Conservation (phyloP, 92 coral and sea anemone species). For the Palythoa grandis region DNA sequence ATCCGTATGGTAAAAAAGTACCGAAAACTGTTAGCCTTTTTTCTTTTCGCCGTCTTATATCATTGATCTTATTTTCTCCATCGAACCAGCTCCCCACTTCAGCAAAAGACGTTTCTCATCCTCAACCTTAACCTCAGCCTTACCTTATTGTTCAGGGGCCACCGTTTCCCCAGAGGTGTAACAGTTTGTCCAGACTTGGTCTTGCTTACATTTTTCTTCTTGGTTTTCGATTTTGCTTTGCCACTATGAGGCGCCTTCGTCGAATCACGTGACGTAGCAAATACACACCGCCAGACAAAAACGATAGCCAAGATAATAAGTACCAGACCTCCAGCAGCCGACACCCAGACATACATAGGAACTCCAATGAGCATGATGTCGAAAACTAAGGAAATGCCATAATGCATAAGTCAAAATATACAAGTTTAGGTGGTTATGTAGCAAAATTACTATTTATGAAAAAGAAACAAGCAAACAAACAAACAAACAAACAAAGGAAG, state of each 20-base stretch:
- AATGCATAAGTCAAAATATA: too few species aligned
- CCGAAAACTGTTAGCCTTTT: too few species aligned
- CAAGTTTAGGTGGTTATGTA: too few species aligned
- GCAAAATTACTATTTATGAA: too few species aligned
- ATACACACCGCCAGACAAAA: slow-evolving; percentile 13
- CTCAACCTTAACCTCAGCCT: background rate
- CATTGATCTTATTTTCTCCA: too few species aligned
- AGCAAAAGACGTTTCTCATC: too few species aligned
- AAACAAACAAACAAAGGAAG: too few species aligned
- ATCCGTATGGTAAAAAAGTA: too few species aligned
- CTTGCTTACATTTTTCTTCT: background rate
- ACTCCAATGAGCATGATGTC: slow-evolving; percentile 16
- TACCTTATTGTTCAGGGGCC: slow-evolving; percentile 26
- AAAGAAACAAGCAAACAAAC: too few species aligned
- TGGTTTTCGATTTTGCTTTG: background rate
- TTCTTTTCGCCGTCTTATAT: too few species aligned
- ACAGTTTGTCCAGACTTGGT: slow-evolving; percentile 12
- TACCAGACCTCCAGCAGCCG: slow-evolving; percentile 19
- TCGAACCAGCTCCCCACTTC: too few species aligned
- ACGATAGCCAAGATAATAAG: background rate
- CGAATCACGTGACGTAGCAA: background rate
- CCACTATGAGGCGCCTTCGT: background rate
- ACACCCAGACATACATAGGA: slow-evolving; percentile 20
- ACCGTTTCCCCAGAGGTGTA: slow-evolving; percentile 3
- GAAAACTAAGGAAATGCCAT: background rate